These are phyloP conservation scores for Phaenicophaeus curvirostris DNA, from an alignment of 2,797 vertebrate species.

Conservation along the genomic window DNA sequence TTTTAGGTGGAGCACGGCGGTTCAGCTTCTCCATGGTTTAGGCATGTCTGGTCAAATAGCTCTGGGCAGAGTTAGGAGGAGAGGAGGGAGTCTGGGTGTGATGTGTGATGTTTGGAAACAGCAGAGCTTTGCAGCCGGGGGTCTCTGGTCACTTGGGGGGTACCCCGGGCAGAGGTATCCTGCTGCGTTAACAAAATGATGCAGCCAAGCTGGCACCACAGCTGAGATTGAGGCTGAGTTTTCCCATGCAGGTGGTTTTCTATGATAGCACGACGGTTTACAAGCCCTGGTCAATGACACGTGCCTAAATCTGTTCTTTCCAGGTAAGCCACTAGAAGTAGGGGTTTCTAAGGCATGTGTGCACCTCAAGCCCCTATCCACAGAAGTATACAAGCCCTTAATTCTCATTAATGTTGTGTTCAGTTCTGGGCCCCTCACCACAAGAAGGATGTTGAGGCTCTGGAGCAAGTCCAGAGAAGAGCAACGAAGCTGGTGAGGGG, in stretches of 20 bases:
- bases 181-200: neutral
- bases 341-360: accelerated
- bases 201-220: neutral
- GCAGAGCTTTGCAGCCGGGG: neutral
- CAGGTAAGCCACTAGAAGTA: neutral
- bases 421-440: too few relatives aligned
- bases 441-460: too few relatives aligned
- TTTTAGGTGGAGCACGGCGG: neutral
- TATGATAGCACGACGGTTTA: neutral
- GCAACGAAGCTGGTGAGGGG: too few relatives aligned
- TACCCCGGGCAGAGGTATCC: neutral
- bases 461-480: too few relatives aligned
- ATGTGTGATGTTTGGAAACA: neutral
- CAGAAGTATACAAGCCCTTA: neutral
- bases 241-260: neutral
- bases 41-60: neutral
- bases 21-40: neutral
- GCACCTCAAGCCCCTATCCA: neutral
- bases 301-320: neutral
- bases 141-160: neutral
- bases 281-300: neutral
- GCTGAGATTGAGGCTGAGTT: neutral
- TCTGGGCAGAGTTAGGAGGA: neutral
- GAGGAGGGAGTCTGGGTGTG: neutral
- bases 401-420: neutral